phyloP scores from a whole-genome alignment of 2,113 vertebrate species.

The Fulica atra region DNA sequence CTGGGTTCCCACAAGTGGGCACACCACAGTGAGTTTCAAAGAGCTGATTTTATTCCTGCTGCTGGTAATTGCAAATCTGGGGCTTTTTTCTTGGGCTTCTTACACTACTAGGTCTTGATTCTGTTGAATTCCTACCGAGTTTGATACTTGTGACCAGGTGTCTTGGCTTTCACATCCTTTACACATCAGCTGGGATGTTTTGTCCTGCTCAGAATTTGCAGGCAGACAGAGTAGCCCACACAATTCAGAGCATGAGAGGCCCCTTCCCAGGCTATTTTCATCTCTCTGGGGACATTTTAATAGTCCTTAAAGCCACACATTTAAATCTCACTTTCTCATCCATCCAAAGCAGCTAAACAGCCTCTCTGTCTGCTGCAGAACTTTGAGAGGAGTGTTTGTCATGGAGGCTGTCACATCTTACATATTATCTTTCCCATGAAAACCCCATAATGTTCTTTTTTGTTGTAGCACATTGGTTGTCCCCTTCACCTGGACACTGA shows the following conservation, averaged over 20 bases:
- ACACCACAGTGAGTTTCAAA: neutral
- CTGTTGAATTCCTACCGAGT: neutral
- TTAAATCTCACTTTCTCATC: neutral
- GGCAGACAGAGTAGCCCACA: neutral
- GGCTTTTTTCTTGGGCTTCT: neutral
- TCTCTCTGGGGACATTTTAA: neutral
- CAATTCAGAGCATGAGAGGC: neutral
- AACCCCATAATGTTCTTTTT: neutral
- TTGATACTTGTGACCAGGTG: neutral
- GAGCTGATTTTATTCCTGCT: neutral
- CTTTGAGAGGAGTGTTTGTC: neutral
- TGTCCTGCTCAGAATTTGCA: neutral
- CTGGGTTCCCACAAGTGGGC: neutral
- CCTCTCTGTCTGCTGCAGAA: neutral
- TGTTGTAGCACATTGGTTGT: neutral
- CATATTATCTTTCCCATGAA: neutral
- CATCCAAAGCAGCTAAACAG: neutral
- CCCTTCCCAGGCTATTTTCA: neutral
- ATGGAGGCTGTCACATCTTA: neutral
- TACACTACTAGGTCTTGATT: neutral
- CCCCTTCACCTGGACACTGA: neutral
- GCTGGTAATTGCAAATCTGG: neutral
- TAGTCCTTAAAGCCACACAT: neutral
- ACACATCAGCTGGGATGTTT: neutral
- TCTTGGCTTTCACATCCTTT: neutral